Evolutionary conservation across 2,113 vertebrate genomes (phyloP), one percentile per base, ranked within the genome.

Genomic region (Platysteira castanea): DNA sequence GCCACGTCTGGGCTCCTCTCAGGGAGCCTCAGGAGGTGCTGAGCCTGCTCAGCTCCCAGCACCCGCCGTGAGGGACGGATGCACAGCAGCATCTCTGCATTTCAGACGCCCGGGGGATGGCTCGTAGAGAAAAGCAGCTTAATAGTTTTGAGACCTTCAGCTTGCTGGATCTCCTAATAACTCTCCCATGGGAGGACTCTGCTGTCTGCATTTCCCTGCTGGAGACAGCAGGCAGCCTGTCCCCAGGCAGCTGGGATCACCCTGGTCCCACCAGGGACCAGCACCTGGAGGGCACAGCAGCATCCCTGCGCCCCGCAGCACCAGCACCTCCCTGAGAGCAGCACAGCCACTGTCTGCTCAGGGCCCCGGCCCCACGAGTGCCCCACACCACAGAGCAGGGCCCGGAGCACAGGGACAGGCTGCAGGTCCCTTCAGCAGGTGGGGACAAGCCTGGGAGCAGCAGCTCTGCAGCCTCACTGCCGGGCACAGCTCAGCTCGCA

Each of bases 361-460:
- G 26, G 54, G 15, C 50, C 26, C 24, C 0, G 2, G 16, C 5
- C 28, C 20, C 49, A 63, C 52, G 8, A 68, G 21, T 0, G 3
- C 33, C 60, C 35, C 80, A 27, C 57, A 12, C 5, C 75, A 11
- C 75, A 11, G 23, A n/a, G n/a, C 0, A 1, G 60, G 26, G 35
- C 44, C 60, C 20, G 16, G 3, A 60, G 56, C 35, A 5, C 33
- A 35, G 70, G 17, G 26, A 70, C 10, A 20, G 52, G 57, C 61
- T 64, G 33, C 84, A 17, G 49, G 46, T 49, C 39, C 61, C 52
- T 41, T 17, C n/a, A 18, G 61, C 23, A 44, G 54, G 10, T 1
- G 22, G 11, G 46, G 61, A 60, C 30, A 10, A 13, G 8, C 12
- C 56, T 49, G 50, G 2, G 65, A 79, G 71, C 60, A 57, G 46